phyloP scores from a whole-genome alignment of 2,797 vertebrate genomes.

The Steatocranus sp. region DNA sequence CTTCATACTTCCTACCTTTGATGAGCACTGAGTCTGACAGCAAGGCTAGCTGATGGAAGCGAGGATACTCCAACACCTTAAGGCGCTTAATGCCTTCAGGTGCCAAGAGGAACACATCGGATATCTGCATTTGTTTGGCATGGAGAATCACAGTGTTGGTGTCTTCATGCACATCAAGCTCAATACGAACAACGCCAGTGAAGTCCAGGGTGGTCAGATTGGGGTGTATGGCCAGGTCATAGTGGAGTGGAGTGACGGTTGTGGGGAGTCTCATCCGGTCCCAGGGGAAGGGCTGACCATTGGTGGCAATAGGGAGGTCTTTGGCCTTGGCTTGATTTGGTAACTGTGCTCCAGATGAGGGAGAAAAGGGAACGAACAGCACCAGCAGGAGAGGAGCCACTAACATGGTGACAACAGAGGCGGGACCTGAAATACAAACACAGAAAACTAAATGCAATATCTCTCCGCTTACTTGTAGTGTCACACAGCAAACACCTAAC shows the following conservation, averaged over 20 bases:
- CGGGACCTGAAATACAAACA: slow-evolving; percentile 25
- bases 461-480: not conserved
- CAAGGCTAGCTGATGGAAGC: slow-evolving; percentile 82
- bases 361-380: not conserved
- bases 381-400: slow-evolving; percentile 37
- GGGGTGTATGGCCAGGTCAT: slow-evolving; percentile 84
- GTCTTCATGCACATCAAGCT: slow-evolving; percentile 69
- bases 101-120: slow-evolving; percentile 61
- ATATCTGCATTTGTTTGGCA: slow-evolving; percentile 75
- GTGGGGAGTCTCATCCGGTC: slow-evolving; percentile 80
- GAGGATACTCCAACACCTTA: slow-evolving; percentile 73
- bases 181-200: slow-evolving; percentile 72
- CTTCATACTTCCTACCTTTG: slow-evolving; percentile 69
- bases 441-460: not conserved
- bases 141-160: slow-evolving; percentile 80
- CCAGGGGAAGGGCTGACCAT: slow-evolving; percentile 82
- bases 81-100: slow-evolving; percentile 43
- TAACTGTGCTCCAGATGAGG: slow-evolving; percentile 49
- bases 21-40: slow-evolving; percentile 65
- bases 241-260: slow-evolving; percentile 76
- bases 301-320: slow-evolving; percentile 46
- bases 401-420: slow-evolving; percentile 42
- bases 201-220: slow-evolving; percentile 85
- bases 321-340: slow-evolving; percentile 22
- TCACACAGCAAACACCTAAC: not conserved